Conservation (phyloP, 2,888 invertebrate genomes). For the Amiota minor region DNA sequence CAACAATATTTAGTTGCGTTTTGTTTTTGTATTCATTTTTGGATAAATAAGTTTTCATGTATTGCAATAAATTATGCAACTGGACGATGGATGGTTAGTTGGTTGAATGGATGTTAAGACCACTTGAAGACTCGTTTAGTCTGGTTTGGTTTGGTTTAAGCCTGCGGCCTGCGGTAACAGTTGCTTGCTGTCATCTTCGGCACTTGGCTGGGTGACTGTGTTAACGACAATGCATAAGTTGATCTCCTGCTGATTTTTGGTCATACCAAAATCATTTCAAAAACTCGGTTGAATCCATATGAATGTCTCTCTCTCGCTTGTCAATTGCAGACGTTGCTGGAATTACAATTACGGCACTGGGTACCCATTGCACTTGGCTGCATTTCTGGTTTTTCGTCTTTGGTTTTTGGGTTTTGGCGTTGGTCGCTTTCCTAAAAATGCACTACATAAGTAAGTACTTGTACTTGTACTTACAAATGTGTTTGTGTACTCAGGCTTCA, state of each 20-base stretch:
- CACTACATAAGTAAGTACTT: no score
- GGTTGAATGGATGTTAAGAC: background rate
- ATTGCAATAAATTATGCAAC: constrained; percentile 61
- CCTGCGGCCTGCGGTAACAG: background rate
- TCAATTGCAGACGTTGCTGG: constrained; percentile 55
- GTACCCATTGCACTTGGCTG: constrained; percentile 23
- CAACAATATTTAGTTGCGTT: background rate
- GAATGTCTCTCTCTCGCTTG: constrained; percentile 27
- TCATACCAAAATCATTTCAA: no score
- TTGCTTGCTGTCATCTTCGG: constrained; percentile 16
- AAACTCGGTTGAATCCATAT: background rate
- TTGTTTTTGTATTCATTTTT: constrained; percentile 4
- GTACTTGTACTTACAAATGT: background rate
- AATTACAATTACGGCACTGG: constrained; percentile 54
- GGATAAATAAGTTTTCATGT: background rate
- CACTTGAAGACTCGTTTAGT: constrained; percentile 15
- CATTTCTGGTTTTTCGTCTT: background rate
- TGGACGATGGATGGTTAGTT: constrained; percentile 21
- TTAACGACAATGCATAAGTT: background rate
- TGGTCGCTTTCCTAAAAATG: background rate
- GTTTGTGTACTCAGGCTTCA: background rate
- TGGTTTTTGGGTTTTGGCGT: background rate
- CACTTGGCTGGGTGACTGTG: background rate
- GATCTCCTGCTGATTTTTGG: no score
- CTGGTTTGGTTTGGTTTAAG: constrained; percentile 4